A percentile compares a stretch with the other conserved stretches of the same genome.
phyloP scores from a whole-genome alignment of 2,888 invertebrate genomes.

The Mythimna impura region DNA sequence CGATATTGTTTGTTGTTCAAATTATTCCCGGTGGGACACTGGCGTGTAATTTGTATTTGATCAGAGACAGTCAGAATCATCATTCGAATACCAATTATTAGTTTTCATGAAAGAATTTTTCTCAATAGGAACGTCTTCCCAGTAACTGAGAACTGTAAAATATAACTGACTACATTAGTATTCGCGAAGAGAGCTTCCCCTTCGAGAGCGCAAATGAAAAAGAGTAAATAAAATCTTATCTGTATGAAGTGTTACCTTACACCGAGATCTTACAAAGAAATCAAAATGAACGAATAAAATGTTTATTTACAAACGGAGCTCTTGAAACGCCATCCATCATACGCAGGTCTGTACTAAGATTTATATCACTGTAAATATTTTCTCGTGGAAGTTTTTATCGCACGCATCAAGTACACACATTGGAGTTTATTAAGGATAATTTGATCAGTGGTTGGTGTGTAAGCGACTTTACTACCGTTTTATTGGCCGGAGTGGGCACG shows the following conservation, averaged over 20 bases:
- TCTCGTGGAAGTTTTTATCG: constrained; percentile 65
- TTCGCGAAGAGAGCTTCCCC: constrained; percentile 36
- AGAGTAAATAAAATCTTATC: constrained; percentile 56
- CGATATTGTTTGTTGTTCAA: constrained; percentile 30
- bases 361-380: constrained; percentile 60
- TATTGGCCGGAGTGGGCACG: constrained; percentile 68
- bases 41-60: constrained; percentile 19
- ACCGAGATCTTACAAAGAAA: constrained; percentile 59
- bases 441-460: constrained; percentile 65
- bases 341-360: constrained; percentile 43
- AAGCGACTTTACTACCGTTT: constrained; percentile 69
- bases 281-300: constrained; percentile 59
- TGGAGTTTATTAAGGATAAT: constrained; percentile 65
- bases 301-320: constrained; percentile 59
- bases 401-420: constrained; percentile 52
- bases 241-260: constrained; percentile 64
- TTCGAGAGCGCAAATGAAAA: constrained; percentile 46
- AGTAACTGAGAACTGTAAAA: not conserved
- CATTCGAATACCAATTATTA: not conserved
- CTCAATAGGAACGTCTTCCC: not conserved
- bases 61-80: not conserved
- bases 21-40: constrained; percentile 32
- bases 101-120: not conserved
- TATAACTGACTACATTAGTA: constrained; percentile 26
- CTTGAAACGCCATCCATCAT: constrained; percentile 48